Conservation (phyloP, 2,797 vertebrate genomes). For the Spinus pinus region DNA sequence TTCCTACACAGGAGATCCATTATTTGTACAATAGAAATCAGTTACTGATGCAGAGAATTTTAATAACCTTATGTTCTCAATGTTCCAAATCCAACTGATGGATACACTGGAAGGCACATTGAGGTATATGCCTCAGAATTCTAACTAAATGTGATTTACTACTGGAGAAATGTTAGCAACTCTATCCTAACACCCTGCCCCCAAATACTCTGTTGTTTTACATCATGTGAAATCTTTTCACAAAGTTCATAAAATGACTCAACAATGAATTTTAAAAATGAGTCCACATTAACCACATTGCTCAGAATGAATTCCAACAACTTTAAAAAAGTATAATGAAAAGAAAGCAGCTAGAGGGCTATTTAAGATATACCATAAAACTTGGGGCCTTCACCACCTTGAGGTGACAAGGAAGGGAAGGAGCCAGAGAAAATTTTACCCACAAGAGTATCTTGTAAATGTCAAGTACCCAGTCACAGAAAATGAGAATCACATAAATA, state of each 20-base stretch:
- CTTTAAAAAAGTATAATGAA: not conserved
- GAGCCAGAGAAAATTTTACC: not conserved
- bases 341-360: not conserved
- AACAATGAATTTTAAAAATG: not conserved
- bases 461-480: not conserved
- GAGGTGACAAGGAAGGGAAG: not conserved
- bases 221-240: not conserved
- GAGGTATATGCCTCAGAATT: not conserved
- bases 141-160: not conserved
- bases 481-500: not conserved
- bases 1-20: not conserved
- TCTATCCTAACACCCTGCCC: rapidly evolving
- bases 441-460: not conserved
- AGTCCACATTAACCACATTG: not conserved
- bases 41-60: not conserved
- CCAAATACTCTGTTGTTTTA: not conserved
- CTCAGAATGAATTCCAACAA: not conserved
- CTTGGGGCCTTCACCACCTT: not conserved
- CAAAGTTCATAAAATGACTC: not conserved
- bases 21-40: not conserved
- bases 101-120: not conserved
- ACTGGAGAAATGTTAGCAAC: not conserved
- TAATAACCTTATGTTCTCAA: not conserved
- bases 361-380: not conserved
- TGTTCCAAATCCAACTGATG: not conserved